These are phyloP conservation scores for Carcharodon carcharias DNA, from an alignment of 2,797 vertebrate species.

Conservation along the genomic window DNA sequence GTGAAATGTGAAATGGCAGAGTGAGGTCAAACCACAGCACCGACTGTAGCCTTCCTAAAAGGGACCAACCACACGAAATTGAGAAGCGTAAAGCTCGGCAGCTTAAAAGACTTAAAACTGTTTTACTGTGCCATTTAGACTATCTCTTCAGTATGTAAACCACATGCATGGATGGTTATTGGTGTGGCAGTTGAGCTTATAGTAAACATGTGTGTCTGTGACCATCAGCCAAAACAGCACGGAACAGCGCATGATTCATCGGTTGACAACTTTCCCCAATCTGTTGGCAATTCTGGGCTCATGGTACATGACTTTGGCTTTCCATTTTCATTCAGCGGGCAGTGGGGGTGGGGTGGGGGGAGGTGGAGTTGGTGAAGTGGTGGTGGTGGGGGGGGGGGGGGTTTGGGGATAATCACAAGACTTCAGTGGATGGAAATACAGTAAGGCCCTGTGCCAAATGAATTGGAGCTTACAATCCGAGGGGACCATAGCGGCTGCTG, in stretches of 20 bases:
- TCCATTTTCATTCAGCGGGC: background rate
- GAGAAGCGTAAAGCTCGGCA: background rate
- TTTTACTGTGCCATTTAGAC: conserved; percentile 25
- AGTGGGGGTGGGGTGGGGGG: background rate
- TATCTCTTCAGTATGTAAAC: conserved; percentile 18
- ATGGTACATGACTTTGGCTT: background rate
- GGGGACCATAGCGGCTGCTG: background rate
- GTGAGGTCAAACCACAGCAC: background rate
- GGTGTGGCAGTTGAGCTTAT: background rate
- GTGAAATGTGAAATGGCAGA: conserved; percentile 69
- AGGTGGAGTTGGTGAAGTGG: no score
- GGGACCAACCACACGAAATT: conserved; percentile 2
- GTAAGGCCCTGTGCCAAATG: background rate
- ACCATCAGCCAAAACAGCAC: background rate
- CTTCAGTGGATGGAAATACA: background rate
- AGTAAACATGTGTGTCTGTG: conserved; percentile 29
- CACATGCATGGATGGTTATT: conserved; percentile 33
- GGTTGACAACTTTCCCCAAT: conserved; percentile 12
- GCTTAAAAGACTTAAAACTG: conserved; percentile 8
- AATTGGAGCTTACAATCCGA: background rate
- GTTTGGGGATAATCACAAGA: background rate
- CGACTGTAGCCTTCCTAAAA: background rate
- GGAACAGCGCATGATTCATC: conserved; percentile 15
- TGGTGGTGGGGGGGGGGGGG: background rate
- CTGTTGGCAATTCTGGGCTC: background rate